phyloP scores from a whole-genome alignment of 1,140 invertebrate genomes.

The Paramacrobiotus metropolitanus region DNA sequence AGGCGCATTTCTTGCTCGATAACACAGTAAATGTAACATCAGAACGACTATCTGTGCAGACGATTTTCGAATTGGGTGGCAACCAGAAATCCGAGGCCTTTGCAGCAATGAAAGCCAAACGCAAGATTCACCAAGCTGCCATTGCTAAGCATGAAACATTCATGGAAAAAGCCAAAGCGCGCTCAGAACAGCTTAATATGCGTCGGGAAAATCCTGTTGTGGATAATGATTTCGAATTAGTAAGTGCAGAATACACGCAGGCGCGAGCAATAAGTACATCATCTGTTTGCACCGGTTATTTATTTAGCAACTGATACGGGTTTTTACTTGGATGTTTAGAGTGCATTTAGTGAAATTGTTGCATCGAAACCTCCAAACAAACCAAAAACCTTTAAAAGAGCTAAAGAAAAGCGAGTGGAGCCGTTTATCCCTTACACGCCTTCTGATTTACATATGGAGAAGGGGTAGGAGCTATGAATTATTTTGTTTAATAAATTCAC shows the following conservation, averaged over 20 bases:
- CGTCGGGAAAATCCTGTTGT: too few species aligned
- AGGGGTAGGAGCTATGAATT: slow-evolving; percentile 34
- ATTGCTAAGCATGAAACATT: slow-evolving; percentile 12
- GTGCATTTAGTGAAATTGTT: slow-evolving; percentile 15
- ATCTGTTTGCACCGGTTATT: too few species aligned
- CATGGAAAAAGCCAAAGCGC: background rate
- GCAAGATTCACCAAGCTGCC: slow-evolving; percentile 20
- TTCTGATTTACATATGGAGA: slow-evolving; percentile 59
- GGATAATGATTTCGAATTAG: too few species aligned
- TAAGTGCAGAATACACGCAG: too few species aligned
- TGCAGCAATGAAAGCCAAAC: slow-evolving; percentile 29
- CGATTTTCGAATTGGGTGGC: slow-evolving; percentile 71
- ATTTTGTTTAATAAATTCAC: slow-evolving; percentile 10
- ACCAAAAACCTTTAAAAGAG: slow-evolving; percentile 20
- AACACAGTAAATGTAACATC: too few species aligned
- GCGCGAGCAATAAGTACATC: too few species aligned
- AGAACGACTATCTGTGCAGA: too few species aligned
- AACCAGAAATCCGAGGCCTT: slow-evolving; percentile 40
- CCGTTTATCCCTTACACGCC: slow-evolving; percentile 68
- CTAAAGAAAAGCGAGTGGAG: slow-evolving; percentile 23
- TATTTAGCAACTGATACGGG: too few species aligned
- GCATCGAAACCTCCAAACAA: slow-evolving; percentile 11
- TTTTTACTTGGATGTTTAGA: slow-evolving; percentile 9
- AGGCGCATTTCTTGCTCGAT: too few species aligned
- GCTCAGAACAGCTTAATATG: background rate